Base-by-base conservation (phyloP, 1,140 invertebrate species). In the Goniozus legneri region DNA sequence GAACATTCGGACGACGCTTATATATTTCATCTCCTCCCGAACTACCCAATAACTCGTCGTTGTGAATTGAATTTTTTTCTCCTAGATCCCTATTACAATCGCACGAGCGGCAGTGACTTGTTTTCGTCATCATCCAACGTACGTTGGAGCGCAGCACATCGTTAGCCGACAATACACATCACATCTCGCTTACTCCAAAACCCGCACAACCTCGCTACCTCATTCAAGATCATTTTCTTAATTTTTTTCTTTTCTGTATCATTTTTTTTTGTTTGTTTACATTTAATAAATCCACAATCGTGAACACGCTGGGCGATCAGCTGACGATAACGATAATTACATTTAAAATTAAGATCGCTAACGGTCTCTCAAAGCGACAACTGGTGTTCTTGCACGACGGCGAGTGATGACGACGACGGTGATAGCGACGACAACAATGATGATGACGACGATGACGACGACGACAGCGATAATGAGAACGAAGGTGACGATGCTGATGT, bases 31-130 rank as follows among this genome's bases (percentile, higher is more conserved):
- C n/a, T n/a, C n/a, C n/a, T n/a, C n/a, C n/a, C n/a, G n/a, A n/a
- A n/a, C n/a, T n/a, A n/a, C n/a, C n/a, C n/a, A n/a, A n/a, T n/a
- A n/a, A n/a, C n/a, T 30, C 36, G 34, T 60, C 52, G 46, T 47
- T 51, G 27, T 54, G 45, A 45, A 15, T 32, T 18, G 4, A 18
- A 22, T 53, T 32, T 45, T 36, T 52, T 35, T n/a, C 44, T 33
- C 36, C 22, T 39, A 21, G 24, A 35, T 47, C 48, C 44, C 27
- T 43, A 20, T 58, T 47, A n/a, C n/a, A 58, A 49, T 57, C 51
- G 48, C 60, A 56, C 57, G 47, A 56, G 48, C 52, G 46, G 40
- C 49, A 54, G 44, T 50, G 21, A 54, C 41, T 53, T 39, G 46
- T 57, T 16, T 40, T 35, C 24, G n/a, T n/a, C n/a, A n/a, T n/a